Conservation (phyloP, 2,888 invertebrate species). For the Aspidapion aeneum region DNA sequence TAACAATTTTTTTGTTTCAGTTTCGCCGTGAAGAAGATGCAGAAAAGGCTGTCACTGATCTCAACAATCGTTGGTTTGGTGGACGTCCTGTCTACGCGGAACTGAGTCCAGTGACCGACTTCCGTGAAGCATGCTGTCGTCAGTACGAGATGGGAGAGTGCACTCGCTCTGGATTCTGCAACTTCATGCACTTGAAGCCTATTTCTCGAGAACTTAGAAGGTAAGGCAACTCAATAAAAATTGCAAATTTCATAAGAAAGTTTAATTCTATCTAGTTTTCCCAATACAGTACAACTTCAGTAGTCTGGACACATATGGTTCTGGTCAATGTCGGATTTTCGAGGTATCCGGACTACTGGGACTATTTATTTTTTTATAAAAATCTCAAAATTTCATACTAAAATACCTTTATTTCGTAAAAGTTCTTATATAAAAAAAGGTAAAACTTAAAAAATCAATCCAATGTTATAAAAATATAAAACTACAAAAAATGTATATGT, state of each 20-base stretch:
- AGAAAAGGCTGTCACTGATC: conserved; percentile 93
- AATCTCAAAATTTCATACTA: too few species aligned
- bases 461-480: too few species aligned
- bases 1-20: conserved; percentile 45
- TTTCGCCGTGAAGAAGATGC: conserved; percentile 98
- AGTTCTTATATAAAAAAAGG: too few species aligned
- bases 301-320: too few species aligned
- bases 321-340: too few species aligned
- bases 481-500: too few species aligned
- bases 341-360: too few species aligned
- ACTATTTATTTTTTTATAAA: not conserved
- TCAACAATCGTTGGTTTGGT: conserved; percentile 99
- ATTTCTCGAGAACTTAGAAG: conserved; percentile 92
- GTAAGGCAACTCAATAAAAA: conserved; percentile 47
- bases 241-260: too few species aligned
- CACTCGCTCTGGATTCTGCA: conserved; percentile 98
- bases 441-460: too few species aligned
- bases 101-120: conserved; percentile 97
- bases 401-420: too few species aligned
- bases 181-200: conserved; percentile 99
- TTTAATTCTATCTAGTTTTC: too few species aligned
- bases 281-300: too few species aligned
- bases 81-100: conserved; percentile 98
- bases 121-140: conserved; percentile 97
- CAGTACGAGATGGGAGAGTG: conserved; percentile 99